Evolutionary conservation across 2,888 invertebrate species (phyloP).

Genomic region (Ethmia dodecea): DNA sequence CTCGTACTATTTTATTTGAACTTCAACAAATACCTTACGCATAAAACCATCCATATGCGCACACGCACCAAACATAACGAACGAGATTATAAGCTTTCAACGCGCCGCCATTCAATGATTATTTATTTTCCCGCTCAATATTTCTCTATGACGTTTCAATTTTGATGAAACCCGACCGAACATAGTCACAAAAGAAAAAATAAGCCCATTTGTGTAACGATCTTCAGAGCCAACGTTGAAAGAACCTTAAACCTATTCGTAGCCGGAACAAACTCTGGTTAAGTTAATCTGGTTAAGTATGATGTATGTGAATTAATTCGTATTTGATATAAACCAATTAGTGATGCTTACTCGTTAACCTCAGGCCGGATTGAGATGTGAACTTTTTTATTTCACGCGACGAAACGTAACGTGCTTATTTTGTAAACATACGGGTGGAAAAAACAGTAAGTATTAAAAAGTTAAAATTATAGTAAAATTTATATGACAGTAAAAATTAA

Average conservation of each 20-base stretch:
- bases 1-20: too few species aligned
- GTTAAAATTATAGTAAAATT: too few species aligned
- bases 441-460: too few species aligned
- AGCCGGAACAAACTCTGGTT: slow-evolving; percentile 26
- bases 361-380: slow-evolving; percentile 41
- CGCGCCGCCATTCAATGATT: slow-evolving; percentile 41
- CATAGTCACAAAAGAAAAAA: slow-evolving; percentile 24
- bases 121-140: slow-evolving; percentile 47
- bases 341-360: slow-evolving; percentile 68
- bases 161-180: slow-evolving; percentile 41
- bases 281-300: slow-evolving; percentile 29
- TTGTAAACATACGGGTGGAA: slow-evolving; percentile 2
- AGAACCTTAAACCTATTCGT: slow-evolving; percentile 19
- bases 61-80: slow-evolving; percentile 50
- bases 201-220: slow-evolving; percentile 37
- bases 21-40: too few species aligned
- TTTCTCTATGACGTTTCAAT: slow-evolving; percentile 64
- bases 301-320: slow-evolving; percentile 53
- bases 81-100: slow-evolving; percentile 60
- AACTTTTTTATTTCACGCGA: slow-evolving; percentile 27
- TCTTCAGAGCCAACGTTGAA: slow-evolving; percentile 24
- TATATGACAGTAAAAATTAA: too few species aligned
- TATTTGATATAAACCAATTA: slow-evolving; percentile 74
- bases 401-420: slow-evolving; percentile 24
- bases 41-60: slow-evolving; percentile 29